Evolutionary conservation across 2,888 invertebrate genomes (phyloP), one percentile per base, ranked within the genome.

Genomic region (Thera obeliscata): DNA sequence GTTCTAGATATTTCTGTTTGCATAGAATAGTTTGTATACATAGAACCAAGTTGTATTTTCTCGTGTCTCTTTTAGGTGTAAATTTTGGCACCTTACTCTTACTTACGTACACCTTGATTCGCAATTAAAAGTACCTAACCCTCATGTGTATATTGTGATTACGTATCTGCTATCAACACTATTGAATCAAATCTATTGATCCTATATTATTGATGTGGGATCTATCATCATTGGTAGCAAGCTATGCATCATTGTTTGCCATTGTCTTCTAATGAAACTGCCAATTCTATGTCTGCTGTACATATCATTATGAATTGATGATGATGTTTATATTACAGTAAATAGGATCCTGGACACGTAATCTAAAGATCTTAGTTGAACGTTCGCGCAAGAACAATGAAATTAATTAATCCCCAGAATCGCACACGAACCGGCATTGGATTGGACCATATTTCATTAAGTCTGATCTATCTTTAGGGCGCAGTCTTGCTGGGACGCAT

Each of bases 231-330:
- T 67, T 55, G 55, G 57, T 61, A 61, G 66, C 65, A 2, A 6
- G 68, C 48, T 48, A 74, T 71, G 56, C 52, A 6, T 9, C 55
- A 33, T 7, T 2, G 8, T 33, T 33, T 54, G 49, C 41, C 55
- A 63, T 55, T 35, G 22, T 68, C 66, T 67, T 57, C 70, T 54
- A 68, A 36, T 61, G 71, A 69, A 72, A 65, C 64, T 72, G 75
- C 74, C 57, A 74, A 74, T 71, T 67, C 22, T 22, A 22, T 22
- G 22, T 66, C 73, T 66, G 64, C 58, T 62, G 58, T 66, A 61
- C 64, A 11, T 43, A 35, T 22, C 22, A 67, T 68, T 65, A 60
- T 54, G 46, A 22, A 22, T 22, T 22, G 22, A 54, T 22, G 43
- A 9, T 50, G 8, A 36, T 56, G 22, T 41, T 41, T 64, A 33